Evolutionary conservation across 1,140 invertebrate genomes (phyloP).

Genomic region (Pollicipes pollicipes): DNA sequence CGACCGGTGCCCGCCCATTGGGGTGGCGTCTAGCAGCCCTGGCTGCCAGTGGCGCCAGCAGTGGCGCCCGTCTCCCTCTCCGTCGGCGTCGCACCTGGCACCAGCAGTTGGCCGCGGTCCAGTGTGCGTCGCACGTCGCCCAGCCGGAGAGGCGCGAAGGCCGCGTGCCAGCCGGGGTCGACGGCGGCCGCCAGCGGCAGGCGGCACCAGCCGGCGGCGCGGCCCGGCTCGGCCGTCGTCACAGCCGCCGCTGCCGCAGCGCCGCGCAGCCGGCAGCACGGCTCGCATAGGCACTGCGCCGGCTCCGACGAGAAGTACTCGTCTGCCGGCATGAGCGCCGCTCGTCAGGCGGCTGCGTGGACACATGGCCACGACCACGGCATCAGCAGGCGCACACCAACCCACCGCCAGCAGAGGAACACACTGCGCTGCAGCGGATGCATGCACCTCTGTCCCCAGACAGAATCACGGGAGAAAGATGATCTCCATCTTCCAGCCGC

Average conservation of each 20-base stretch:
- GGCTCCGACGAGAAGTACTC: slow-evolving; percentile 25
- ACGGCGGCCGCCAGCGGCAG: slow-evolving; percentile 42
- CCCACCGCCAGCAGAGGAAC: background rate
- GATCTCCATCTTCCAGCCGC: too few relatives aligned
- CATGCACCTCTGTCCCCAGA: too few relatives aligned
- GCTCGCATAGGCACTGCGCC: slow-evolving; percentile 5
- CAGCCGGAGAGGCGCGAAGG: slow-evolving; percentile 52
- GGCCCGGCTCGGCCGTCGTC: slow-evolving; percentile 30
- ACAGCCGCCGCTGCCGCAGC: slow-evolving; percentile 15
- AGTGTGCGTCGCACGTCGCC: slow-evolving; percentile 48
- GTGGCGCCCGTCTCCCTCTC: slow-evolving; percentile 4
- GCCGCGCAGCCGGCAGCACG: slow-evolving; percentile 10
- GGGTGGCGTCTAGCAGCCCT: too few relatives aligned
- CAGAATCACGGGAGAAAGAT: too few relatives aligned
- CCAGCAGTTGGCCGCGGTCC: slow-evolving; percentile 45
- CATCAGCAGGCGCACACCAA: background rate
- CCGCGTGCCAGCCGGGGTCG: slow-evolving; percentile 48
- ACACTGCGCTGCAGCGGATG: slow-evolving; percentile 25
- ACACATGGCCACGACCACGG: too few relatives aligned
- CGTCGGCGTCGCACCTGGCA: slow-evolving; percentile 34
- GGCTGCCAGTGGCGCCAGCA: slow-evolving; percentile 3
- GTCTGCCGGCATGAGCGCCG: slow-evolving; percentile 30
- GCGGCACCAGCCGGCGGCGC: slow-evolving; percentile 41
- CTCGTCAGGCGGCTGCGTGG: background rate
- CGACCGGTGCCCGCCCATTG: too few relatives aligned